Evolutionary conservation across 2,888 invertebrate species (phyloP).

Genomic region (Stomorhina lunata): DNA sequence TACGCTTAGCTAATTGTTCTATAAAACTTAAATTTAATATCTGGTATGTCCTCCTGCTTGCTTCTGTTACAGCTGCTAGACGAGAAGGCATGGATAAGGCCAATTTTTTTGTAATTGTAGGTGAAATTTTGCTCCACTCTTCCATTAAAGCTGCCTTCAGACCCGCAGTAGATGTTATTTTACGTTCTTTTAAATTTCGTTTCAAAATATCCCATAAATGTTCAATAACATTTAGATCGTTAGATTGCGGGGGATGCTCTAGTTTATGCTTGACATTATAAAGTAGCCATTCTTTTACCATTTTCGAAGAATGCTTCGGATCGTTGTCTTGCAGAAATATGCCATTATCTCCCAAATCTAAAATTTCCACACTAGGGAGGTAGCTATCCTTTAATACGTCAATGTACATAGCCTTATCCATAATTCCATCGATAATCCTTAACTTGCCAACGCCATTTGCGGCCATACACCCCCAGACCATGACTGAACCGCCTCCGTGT

Average conservation of each 20-base stretch:
- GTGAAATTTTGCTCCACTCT: conserved; percentile 4
- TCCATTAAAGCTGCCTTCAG: conserved; percentile 4
- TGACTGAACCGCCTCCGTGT: background rate
- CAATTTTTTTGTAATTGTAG: background rate
- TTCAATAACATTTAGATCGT: background rate
- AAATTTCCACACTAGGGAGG: background rate
- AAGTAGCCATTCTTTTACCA: conserved; percentile 6
- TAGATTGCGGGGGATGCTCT: conserved; percentile 3
- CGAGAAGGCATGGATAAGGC: background rate
- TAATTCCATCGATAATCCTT: conserved; percentile 28
- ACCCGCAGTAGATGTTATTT: background rate
- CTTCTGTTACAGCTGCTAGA: background rate
- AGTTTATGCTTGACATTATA: background rate
- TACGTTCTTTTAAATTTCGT: background rate
- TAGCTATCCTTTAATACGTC: background rate
- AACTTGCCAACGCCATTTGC: conserved; percentile 23
- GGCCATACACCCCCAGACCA: background rate
- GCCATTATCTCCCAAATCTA: background rate
- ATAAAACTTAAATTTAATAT: background rate
- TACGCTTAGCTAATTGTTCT: background rate
- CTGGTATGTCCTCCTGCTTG: conserved; percentile 15
- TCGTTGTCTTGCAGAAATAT: background rate
- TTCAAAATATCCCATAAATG: conserved; percentile 14
- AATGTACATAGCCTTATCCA: conserved; percentile 17
- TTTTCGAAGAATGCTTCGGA: background rate